Evolutionary conservation across 2,797 vertebrate species (phyloP), one percentile per base, ranked within the genome.

Genomic region (Acanthurus tractus): DNA sequence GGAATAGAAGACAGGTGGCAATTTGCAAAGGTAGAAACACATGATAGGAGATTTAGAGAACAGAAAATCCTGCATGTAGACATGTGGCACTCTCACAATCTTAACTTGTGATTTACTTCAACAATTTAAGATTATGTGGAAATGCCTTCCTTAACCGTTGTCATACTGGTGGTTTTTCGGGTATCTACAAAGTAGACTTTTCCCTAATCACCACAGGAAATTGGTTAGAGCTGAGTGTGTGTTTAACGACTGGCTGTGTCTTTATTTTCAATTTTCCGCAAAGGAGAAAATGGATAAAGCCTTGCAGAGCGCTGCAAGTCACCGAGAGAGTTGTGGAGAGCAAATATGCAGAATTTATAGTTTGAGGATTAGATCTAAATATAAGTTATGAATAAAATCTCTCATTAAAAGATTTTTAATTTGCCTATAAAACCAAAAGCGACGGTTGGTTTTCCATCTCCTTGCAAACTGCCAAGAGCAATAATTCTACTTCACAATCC

Each of bases 341-440:
- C 70, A 85, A 84, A 76, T 85, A 88, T 82, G 78, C 80, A 70
- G 48, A 61, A 65, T 36, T 82, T 81, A 84, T 78, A 91, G 74
- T 87, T 85, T 82, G 75, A 73, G 86, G 82, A 88, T 85, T 63
- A 53, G 49, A 78, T 84, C 83, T 92, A 88, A 88, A 92, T 91
- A 92, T 86, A 90, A 92, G 77, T 89, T 89, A 88, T 89, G 87
- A 86, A 92, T 86, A 87, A 92, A 90, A 89, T 92, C 84, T 85
- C 88, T 93, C 85, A 82, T 91, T 89, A 90, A 91, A 92, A 89
- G 71, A 82, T 70, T 64, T 91, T 92, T 88, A 84, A 92, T 89
- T 87, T 78, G 81, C 75, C 82, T 78, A 86, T 90, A 92, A 89
- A 92, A 91, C 83, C 82, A 83, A 86, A 87, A 93, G 89, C 58